Evolutionary conservation across 1,140 invertebrate species (phyloP), one percentile per base, ranked within the genome.

Genomic region (Venturia canescens): DNA sequence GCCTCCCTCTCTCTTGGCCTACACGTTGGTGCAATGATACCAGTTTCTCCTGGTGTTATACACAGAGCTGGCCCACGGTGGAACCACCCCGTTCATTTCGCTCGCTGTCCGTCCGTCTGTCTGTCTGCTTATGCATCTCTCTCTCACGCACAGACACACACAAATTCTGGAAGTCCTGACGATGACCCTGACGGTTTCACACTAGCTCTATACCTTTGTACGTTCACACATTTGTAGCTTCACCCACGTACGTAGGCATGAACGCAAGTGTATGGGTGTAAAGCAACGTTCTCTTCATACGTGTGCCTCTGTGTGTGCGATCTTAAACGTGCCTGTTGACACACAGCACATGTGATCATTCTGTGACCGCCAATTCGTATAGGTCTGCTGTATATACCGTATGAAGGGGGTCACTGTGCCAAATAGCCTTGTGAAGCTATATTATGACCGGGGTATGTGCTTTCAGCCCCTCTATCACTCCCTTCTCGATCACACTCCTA

Each of bases 401-500:
- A 50, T 80, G 38, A 60, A 53, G 71, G 23, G 71, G 71, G 79
- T 80, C 71, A 53, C 63, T 63, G 70, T 72, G 69, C 75, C 75
- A 77, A 29, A 77, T 63, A 77, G 60, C 57, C 31, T 34, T 63
- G 75, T 48, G 15, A n/a, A 66, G 57, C 75, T 66, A 63, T 77
- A 44, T 66, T 77, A 77, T 63, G 75, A 44, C 53, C 53, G 57
- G 57, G 57, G 75, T 31, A 69, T 31, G 29, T 67, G 34, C 69
- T 53, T 71, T 77, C 63, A 53, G 82, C 76, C 44, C 70, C 53
- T 67, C 26, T 16, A 70, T 79, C 67, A 48, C 48, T 7, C 74
- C 60, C 31, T 66, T 13, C 53, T 77, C 57, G 67, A 84, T 84
- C 83, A 79, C 80, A 80, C 80, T 82, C 44, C 78, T 78, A 82